These are phyloP conservation scores for Nannobrachium achirus DNA, from an alignment of 2,113 vertebrate species.

Conservation along the genomic window DNA sequence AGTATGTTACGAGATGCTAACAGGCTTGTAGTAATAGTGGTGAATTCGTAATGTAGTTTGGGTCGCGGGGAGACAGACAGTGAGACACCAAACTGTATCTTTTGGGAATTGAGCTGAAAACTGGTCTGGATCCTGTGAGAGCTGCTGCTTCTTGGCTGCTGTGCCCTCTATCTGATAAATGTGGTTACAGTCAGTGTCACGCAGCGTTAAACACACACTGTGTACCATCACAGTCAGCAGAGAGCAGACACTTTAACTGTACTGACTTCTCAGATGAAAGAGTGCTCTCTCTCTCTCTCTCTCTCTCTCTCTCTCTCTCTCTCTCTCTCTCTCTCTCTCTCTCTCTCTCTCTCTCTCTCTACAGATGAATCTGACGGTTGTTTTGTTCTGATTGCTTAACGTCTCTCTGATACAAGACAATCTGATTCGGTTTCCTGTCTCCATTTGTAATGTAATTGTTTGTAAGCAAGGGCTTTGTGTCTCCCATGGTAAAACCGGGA, in stretches of 20 bases:
- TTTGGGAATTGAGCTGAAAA: too few relatives aligned
- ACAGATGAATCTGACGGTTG: too few relatives aligned
- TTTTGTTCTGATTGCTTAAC: background rate
- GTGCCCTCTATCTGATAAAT: constrained; percentile 57
- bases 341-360: too few relatives aligned
- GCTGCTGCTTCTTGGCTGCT: constrained; percentile 49
- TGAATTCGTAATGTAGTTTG: too few relatives aligned
- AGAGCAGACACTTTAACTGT: too few relatives aligned
- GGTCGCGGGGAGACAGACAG: too few relatives aligned
- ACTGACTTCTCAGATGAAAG: background rate
- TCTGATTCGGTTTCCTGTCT: background rate
- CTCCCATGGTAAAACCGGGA: background rate
- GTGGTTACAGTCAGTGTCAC: constrained; percentile 36
- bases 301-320: too few relatives aligned
- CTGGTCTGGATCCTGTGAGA: constrained; percentile 61
- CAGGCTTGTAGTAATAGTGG: too few relatives aligned
- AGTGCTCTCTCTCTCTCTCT: background rate
- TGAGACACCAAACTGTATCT: too few relatives aligned
- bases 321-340: too few relatives aligned
- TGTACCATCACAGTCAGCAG: background rate
- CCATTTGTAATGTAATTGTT: background rate
- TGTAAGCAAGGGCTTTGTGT: background rate
- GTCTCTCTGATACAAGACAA: background rate
- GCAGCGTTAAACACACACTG: constrained; percentile 24
- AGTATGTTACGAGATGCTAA: too few relatives aligned